Base-by-base conservation (phyloP, 2,113 vertebrate species). In the Phycodurus eques region DNA sequence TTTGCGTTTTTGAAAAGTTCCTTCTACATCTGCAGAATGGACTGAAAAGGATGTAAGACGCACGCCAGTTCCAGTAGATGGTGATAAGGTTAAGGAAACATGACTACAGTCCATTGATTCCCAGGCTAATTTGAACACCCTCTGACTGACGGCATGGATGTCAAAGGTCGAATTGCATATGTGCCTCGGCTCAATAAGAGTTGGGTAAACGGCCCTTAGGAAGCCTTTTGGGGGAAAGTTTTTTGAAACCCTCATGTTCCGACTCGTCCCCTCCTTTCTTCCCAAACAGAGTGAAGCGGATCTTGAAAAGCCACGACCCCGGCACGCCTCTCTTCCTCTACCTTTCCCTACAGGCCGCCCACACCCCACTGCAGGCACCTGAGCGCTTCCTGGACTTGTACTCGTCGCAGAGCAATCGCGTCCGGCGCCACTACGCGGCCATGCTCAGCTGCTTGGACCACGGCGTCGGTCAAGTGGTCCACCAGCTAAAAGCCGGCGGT, bases 391-490 rank as follows among this genome's bases (percentile, higher is more conserved):
- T 97, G 72, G 92, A 94, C 39, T 90, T 84, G 70, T 96, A 97
- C 79, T 67, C 92, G 42, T 94, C 92, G 0, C 94, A 96, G 53
- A 90, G 90, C 65, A 97, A 96, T 81, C 92, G 91, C 67, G 90
- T 93, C 59, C 87, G 96, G 27, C 85, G 93, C 7, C 92, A 96
- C 66, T 97, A 94, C 0, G 93, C 96, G 0, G 96, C 95, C n/a
- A 98, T 97, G 96, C 88, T 98, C 27, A 95, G 95, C 66, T 98
- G 95, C 76, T 85, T 98, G 85, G 97, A 99, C 2, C 92, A 94
- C 46, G 95, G 95, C 0, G 86, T 99, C 49, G 86, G 90, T 65
- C 94, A 96, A 0, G 92, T 98, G 60, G 95, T 96, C 27, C 80
- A 90, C 1, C 93, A 95, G 59, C 88, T 99, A 4, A 93, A 91